Evolutionary conservation across 2,113 vertebrate species (phyloP).

Genomic region (Aix galericulata): DNA sequence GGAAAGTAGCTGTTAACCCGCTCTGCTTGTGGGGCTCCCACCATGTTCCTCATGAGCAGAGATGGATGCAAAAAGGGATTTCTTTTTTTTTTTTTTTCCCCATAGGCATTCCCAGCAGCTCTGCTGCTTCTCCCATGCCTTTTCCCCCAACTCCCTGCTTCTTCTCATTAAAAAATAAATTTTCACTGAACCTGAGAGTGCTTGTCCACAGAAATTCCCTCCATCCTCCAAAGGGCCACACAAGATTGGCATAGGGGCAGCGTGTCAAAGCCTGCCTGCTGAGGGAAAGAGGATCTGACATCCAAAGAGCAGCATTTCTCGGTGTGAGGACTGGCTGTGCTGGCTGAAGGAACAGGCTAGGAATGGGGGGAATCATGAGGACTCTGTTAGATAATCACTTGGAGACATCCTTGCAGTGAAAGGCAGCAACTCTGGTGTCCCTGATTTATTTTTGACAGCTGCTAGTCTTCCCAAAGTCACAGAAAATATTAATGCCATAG

Average conservation of each 20-base stretch:
- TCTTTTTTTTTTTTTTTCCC: accelerated
- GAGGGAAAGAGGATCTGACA: neutral
- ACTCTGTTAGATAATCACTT: neutral
- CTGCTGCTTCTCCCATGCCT: neutral
- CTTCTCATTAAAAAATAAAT: neutral
- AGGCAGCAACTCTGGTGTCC: neutral
- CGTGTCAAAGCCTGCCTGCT: neutral
- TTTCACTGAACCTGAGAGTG: neutral
- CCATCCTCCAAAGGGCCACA: neutral
- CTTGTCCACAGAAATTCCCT: neutral
- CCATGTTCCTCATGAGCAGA: accelerated
- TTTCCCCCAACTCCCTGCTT: neutral
- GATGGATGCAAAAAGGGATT: neutral
- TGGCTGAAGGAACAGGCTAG: neutral
- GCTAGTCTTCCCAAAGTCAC: neutral
- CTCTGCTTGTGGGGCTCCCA: neutral
- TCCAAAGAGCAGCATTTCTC: neutral
- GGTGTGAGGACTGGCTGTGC: neutral
- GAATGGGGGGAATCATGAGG: accelerated
- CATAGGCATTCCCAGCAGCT: neutral
- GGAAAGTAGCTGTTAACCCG: neutral
- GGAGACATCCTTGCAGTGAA: neutral
- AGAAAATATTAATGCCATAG: neutral
- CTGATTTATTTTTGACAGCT: neutral
- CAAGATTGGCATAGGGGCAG: neutral